Evolutionary conservation across 2,888 invertebrate species (phyloP), one percentile per base, ranked within the genome.

Genomic region (Pollenia griseotomentosa): DNA sequence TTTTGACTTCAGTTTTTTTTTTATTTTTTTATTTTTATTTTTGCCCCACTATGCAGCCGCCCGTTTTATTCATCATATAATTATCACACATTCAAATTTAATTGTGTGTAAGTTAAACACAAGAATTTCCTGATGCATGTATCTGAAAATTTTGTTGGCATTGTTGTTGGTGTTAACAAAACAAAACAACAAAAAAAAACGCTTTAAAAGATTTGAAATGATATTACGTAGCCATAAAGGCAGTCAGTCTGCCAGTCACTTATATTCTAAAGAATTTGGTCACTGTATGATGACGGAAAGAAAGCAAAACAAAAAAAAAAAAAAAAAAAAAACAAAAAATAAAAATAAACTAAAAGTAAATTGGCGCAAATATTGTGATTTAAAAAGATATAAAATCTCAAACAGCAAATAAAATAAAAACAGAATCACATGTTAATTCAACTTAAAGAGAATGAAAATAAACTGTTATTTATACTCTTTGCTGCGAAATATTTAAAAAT

Each of bases 211-310:
- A 48, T 33, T 9, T 9, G 14, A 55, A 46, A 46, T 40, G 14
- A 79, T 11, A 80, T 63, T 63, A 71, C 77, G 65, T 83, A 78
- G 71, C 55, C 65, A 46, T 53, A 55, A 19, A 75, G 61, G n/a
- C 68, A 75, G 48, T 16, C 73, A 78, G 65, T 77, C 63, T 80
- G 83, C 78, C 73, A 83, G 65, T 77, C 63, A 83, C 80, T 81
- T 83, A 74, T 81, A 84, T 87, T 87, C 73, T 63, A 16, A 84
- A 75, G 84, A 87, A 87, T 87, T 87, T 87, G 81, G 83, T 87
- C 77, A 78, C 48, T 66, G 42, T 59, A 83, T 53, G 46, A 55
- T 61, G 80, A 78, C 59, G 77, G 59, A 61, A 81, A 78, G 55
- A 48, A 59, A 75, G 74, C 33, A 74, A 83, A 83, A n/a, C 65